phyloP scores from a whole-genome alignment of 2,113 vertebrate species.

The Sturnira hondurensis region DNA sequence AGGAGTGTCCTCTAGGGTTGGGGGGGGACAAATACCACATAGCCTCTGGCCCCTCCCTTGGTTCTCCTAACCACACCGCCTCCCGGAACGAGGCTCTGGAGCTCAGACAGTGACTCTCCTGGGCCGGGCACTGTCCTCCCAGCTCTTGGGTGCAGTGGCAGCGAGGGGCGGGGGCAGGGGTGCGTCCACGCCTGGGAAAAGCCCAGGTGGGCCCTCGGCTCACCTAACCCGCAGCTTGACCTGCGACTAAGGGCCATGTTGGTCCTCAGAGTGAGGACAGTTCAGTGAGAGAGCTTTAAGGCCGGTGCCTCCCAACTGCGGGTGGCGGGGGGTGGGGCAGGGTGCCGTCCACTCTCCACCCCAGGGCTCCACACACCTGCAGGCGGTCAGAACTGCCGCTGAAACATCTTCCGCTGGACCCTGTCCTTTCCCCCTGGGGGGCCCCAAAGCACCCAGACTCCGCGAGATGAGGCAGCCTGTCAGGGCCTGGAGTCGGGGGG shows the following conservation, averaged over 20 bases:
- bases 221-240: neutral
- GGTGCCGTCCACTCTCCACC: too few species aligned
- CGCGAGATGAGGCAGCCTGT: neutral
- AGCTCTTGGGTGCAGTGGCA: neutral
- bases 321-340: too few species aligned
- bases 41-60: too few species aligned
- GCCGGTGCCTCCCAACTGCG: neutral
- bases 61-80: neutral
- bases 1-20: neutral
- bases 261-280: neutral
- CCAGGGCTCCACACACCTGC: neutral
- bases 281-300: neutral
- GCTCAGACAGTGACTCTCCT: accelerated
- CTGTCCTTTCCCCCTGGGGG: neutral
- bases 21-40: too few species aligned
- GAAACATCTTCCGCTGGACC: neutral
- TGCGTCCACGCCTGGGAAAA: neutral
- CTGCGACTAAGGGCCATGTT: neutral
- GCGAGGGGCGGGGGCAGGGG: accelerated
- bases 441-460: too few species aligned
- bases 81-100: too few species aligned
- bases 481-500: neutral
- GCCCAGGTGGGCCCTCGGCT: neutral
- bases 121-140: neutral
- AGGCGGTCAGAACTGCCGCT: too few species aligned